Evolutionary conservation across 2,888 invertebrate species (phyloP), one percentile per base, ranked within the genome.

Genomic region (Caenorhabditis sp.): DNA sequence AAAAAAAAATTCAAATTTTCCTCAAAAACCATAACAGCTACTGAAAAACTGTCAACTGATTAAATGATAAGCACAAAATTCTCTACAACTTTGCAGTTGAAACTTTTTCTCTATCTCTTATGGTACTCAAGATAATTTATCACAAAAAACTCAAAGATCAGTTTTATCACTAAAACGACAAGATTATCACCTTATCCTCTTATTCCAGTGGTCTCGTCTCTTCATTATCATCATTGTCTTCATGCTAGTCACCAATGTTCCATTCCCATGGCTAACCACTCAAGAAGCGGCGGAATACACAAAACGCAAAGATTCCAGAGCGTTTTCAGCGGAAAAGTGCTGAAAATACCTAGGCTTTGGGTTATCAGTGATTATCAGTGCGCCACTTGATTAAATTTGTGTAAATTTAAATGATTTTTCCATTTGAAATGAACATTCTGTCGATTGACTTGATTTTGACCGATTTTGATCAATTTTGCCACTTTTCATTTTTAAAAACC

Each of bases 221-320:
- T 79, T 79, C 55, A 71, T 79, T n/a, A 51, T 65, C 44, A 67
- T 79, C 65, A 61, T 60, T 13, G 11, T 71, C 11, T 35, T 79
- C 44, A 71, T 79, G 79, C 28, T 67, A 6, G 26, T 71, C 65
- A 79, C 79, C 9, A 79, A 79, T 15, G 67, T 53, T 0, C 79
- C 79, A 32, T 79, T 79, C 47, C 65, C 65, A 37, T 79, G 58
- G 51, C 51, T 79, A 35, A 67, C 71, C 1, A 71, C 70, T 35
- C 60, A 79, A 55, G 20, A 70, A 1, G n/a, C 79, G 2, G 79
- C 79, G 0, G 71, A 79, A 2, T 79, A 79, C 55, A 79, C 79
- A 35, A 77, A 77, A 61, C n/a, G 53, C 37, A 78, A 70, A 44
- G 64, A 78, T 51, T 40, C 53, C 1, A 35, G 8, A 15, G 58